Conservation (phyloP, 2,797 vertebrate species). For the Oryzias sinensis region DNA sequence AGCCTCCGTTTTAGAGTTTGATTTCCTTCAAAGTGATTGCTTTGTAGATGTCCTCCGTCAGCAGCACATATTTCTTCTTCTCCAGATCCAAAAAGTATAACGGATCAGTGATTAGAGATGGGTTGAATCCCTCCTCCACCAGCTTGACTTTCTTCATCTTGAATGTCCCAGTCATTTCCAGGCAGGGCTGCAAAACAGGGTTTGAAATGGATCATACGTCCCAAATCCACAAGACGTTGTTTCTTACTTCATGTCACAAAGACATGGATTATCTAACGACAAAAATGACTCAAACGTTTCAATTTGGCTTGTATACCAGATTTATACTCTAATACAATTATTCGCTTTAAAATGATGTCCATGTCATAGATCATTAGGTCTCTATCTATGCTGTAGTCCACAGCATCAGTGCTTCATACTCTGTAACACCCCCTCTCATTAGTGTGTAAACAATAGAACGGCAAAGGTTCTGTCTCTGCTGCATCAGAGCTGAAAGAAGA, state of each 20-base stretch:
- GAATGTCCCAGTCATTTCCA: conserved; percentile 84
- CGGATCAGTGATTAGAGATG: conserved; percentile 73
- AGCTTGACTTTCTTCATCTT: conserved; percentile 88
- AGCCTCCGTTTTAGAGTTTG: conserved; percentile 75
- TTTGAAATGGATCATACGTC: neutral
- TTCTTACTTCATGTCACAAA: neutral
- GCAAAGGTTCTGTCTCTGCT: neutral
- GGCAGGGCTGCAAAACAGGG: conserved; percentile 53
- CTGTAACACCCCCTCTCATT: no score
- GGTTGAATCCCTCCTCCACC: conserved; percentile 86
- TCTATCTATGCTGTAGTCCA: no score
- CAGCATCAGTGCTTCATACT: no score
- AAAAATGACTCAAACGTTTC: no score
- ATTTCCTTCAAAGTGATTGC: conserved; percentile 66
- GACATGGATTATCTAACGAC: no score
- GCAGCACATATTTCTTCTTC: conserved; percentile 77
- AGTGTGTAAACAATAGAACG: no score
- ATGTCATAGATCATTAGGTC: no score
- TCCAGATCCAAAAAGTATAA: conserved; percentile 84
- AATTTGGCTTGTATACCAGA: no score
- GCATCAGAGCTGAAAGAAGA: neutral
- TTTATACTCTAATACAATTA: no score
- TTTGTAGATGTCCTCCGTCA: conserved; percentile 80
- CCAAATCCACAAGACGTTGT: neutral
- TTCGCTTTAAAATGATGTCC: no score